These are phyloP conservation scores for Cataglyphis rosenhaueri DNA, from an alignment of 2,888 invertebrate species.

Conservation along the genomic window DNA sequence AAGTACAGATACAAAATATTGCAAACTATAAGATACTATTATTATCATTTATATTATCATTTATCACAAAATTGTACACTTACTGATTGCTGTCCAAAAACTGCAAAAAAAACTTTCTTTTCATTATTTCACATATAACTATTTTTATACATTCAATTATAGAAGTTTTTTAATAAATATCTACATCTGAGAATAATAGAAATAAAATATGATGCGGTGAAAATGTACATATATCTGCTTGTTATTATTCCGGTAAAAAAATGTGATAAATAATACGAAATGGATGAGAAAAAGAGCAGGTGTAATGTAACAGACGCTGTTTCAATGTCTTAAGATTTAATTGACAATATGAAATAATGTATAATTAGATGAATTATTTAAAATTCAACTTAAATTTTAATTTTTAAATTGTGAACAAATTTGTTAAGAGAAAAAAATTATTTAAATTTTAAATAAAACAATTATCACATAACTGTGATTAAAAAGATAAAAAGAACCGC, in stretches of 20 bases:
- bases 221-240: not conserved
- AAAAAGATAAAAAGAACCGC: constrained; percentile 74
- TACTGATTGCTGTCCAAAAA: not conserved
- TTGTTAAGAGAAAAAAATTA: constrained; percentile 74
- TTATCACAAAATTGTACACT: not conserved
- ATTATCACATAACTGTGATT: constrained; percentile 51
- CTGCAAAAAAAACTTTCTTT: not conserved
- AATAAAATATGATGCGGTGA: not conserved
- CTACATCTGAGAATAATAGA: not conserved
- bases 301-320: constrained; percentile 59
- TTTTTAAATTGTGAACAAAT: constrained; percentile 18
- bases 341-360: constrained; percentile 82
- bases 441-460: constrained; percentile 73
- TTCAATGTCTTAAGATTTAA: constrained; percentile 79
- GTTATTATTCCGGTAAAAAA: not conserved
- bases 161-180: not conserved
- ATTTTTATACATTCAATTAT: not conserved
- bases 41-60: not conserved
- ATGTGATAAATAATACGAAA: constrained; percentile 11
- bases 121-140: not conserved
- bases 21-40: not conserved
- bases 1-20: not conserved
- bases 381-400: constrained; percentile 75
- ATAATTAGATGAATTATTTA: constrained; percentile 75
- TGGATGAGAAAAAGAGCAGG: constrained; percentile 53